Percentiles rank a stretch among this genome's conserved stretches.
phyloP scores from a whole-genome alignment of 2,113 vertebrate species.

The Nyctibius bracteatus region DNA sequence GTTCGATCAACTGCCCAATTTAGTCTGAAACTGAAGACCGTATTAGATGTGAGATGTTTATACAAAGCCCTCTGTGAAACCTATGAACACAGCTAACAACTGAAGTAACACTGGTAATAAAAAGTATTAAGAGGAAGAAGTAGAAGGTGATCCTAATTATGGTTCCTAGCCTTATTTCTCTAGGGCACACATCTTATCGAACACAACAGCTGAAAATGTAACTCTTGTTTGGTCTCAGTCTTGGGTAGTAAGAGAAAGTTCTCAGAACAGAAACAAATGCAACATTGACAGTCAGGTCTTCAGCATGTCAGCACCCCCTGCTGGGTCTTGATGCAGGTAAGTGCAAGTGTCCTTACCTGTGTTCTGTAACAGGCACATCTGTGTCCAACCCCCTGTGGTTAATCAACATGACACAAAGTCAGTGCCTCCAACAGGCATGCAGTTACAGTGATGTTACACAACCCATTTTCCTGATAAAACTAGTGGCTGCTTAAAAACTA shows the following conservation, averaged over 20 bases:
- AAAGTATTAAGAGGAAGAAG: background rate
- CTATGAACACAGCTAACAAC: background rate
- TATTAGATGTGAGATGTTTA: background rate
- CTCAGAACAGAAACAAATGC: background rate
- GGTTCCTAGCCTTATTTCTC: background rate
- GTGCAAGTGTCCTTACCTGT: accelerated
- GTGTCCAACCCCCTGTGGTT: background rate
- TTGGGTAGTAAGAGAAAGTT: background rate
- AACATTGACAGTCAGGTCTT: background rate
- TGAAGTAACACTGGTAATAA: background rate
- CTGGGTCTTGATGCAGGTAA: background rate
- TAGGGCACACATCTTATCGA: background rate
- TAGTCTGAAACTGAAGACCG: constrained; percentile 89
- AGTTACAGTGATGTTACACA: background rate
- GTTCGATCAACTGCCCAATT: constrained; percentile 97
- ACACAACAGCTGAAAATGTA: background rate
- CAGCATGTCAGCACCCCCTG: background rate
- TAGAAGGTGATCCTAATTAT: background rate
- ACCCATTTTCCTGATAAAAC: background rate
- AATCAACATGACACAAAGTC: background rate
- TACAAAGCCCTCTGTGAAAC: background rate
- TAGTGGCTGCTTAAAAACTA: background rate
- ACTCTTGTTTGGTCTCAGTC: background rate
- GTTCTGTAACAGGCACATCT: background rate
- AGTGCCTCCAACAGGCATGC: background rate